These are phyloP conservation scores for Xestia xanthographa DNA, from an alignment of 2,888 invertebrate genomes.

Conservation along the genomic window DNA sequence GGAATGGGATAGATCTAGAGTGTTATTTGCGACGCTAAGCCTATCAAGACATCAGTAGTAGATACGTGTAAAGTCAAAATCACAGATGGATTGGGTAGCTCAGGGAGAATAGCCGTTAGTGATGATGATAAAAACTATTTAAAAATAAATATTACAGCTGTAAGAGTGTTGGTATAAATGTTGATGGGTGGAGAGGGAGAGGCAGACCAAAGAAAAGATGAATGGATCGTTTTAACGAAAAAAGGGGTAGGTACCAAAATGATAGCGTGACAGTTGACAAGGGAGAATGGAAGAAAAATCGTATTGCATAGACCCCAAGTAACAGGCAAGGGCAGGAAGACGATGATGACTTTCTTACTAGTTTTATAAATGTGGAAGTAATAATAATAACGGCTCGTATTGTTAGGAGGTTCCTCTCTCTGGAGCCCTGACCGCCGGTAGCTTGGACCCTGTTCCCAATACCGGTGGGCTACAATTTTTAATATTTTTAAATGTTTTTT, in stretches of 20 bases:
- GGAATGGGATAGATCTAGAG: conserved; percentile 3
- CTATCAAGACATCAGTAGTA: not conserved
- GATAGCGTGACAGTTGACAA: not conserved
- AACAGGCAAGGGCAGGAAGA: not conserved
- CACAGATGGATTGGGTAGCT: not conserved
- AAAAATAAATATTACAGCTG: not conserved
- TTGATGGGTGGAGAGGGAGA: not conserved
- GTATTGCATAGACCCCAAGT: not conserved
- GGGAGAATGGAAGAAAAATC: not conserved
- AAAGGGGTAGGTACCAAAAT: not conserved
- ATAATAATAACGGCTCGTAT: too few species aligned
- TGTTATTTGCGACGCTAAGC: conserved; percentile 2
- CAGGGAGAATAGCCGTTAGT: not conserved
- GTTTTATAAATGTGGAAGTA: not conserved
- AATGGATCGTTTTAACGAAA: not conserved
- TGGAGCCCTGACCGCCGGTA: too few species aligned
- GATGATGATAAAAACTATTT: not conserved
- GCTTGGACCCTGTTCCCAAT: too few species aligned
- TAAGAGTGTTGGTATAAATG: not conserved
- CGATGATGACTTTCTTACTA: not conserved
- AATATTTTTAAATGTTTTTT: too few species aligned
- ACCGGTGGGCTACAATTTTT: too few species aligned
- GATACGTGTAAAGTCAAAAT: not conserved
- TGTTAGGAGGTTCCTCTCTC: too few species aligned
- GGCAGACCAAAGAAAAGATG: not conserved